Conservation (phyloP, 37 sponge, comb jelly and placozoan species). For the Tethya wilhelma region DNA sequence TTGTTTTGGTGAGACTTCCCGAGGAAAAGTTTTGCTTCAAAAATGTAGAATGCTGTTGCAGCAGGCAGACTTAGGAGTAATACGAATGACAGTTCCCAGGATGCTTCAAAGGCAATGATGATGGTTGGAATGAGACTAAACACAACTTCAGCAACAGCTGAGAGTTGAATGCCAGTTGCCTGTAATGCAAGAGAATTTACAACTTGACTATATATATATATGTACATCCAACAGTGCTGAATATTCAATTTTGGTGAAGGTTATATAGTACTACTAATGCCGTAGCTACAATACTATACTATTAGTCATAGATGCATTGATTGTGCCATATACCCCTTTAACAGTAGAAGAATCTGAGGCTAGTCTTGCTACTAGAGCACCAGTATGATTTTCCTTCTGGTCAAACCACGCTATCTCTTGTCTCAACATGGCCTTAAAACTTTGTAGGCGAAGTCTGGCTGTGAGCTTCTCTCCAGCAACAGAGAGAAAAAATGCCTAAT, state of each 20-base stretch:
- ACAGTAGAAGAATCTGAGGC: constrained; percentile 90
- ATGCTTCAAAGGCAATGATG: constrained; percentile 65
- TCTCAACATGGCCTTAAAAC: constrained; percentile 79
- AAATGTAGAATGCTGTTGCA: constrained; percentile 36
- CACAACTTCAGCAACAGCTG: constrained; percentile 48
- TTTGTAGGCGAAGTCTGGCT: constrained; percentile 58
- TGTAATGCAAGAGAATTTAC: no score
- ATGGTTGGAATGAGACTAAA: constrained; percentile 66
- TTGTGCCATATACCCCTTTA: constrained; percentile 89
- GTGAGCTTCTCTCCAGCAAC: constrained; percentile 83
- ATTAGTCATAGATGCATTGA: no score
- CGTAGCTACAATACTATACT: no score
- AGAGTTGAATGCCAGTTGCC: constrained; percentile 82
- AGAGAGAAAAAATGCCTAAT: constrained; percentile 51
- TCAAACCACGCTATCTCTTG: constrained; percentile 93
- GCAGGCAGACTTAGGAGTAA: constrained; percentile 58
- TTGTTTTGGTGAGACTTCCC: constrained; percentile 76
- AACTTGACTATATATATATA: no score
- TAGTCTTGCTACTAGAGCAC: constrained; percentile 80
- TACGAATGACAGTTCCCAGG: constrained; percentile 84
- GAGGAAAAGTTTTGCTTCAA: constrained; percentile 54
- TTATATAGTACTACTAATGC: no score
- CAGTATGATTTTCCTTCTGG: constrained; percentile 62
- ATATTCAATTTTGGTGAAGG: no score
- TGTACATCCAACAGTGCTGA: no score